These are phyloP conservation scores for Spea multiplicata DNA, from an alignment of 2,113 vertebrate species.

Conservation along the genomic window DNA sequence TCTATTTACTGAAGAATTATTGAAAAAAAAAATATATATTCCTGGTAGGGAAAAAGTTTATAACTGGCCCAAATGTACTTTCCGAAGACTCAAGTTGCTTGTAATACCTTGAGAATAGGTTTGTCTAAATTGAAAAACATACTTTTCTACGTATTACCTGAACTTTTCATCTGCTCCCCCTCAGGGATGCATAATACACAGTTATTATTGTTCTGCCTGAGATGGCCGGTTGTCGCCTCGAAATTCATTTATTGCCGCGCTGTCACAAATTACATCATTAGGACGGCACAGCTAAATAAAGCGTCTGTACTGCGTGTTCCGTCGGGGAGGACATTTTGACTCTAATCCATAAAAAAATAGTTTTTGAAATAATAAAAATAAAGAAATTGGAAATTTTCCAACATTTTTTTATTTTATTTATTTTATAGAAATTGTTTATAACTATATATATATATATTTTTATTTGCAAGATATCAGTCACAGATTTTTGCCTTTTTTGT, in stretches of 20 bases:
- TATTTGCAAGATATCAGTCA: not conserved
- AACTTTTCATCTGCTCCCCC: conserved; percentile 55
- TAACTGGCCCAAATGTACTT: conserved; percentile 51
- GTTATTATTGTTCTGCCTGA: conserved; percentile 59
- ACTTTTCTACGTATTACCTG: conserved; percentile 51
- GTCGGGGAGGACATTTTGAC: conserved; percentile 55
- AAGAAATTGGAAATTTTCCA: conserved; percentile 46
- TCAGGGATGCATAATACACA: conserved; percentile 53
- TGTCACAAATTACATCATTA: conserved; percentile 63
- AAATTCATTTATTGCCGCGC: conserved; percentile 60
- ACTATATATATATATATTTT: not conserved
- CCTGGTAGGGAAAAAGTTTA: conserved; percentile 48
- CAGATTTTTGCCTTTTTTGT: not conserved
- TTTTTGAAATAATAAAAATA: not conserved
- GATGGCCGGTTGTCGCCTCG: conserved; percentile 51
- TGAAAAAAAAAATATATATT: conserved; percentile 51
- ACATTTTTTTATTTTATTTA: conserved; percentile 25
- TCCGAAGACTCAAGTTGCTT: conserved; percentile 52
- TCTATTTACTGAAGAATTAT: conserved; percentile 41
- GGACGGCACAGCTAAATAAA: conserved; percentile 53
- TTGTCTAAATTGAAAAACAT: conserved; percentile 53
- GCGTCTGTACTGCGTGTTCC: conserved; percentile 50
- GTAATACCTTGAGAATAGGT: conserved; percentile 52
- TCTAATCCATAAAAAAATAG: conserved; percentile 54
- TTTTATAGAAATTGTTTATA: conserved; percentile 8